Percentiles rank a stretch among this genome's conserved stretches.
Conservation (phyloP, 2,113 vertebrate genomes). For the Naja naja region DNA sequence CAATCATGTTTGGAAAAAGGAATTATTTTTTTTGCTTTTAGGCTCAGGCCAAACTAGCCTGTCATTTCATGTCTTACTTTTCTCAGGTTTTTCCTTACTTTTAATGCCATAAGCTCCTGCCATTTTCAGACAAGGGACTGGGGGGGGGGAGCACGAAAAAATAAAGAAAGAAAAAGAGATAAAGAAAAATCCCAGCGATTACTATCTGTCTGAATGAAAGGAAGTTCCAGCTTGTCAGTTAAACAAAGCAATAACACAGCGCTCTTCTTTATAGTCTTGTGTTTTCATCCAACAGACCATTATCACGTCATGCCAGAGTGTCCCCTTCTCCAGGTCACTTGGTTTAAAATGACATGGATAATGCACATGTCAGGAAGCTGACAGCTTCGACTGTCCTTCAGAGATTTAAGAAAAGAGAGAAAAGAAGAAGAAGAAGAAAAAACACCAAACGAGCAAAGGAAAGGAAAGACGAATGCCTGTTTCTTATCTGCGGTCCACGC, state of each 20-base stretch:
- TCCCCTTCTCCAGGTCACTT: slow-evolving; percentile 86
- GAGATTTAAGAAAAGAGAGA: slow-evolving; percentile 60
- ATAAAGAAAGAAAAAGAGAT: background rate
- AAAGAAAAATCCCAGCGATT: slow-evolving; percentile 65
- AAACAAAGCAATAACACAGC: slow-evolving; percentile 76
- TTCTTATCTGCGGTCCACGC: slow-evolving; percentile 87
- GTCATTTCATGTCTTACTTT: background rate
- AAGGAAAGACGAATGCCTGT: slow-evolving; percentile 70
- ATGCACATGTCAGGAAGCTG: slow-evolving; percentile 83
- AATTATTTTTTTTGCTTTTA: background rate
- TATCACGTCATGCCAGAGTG: slow-evolving; percentile 82
- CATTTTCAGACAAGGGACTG: background rate
- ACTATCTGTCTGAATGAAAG: slow-evolving; percentile 60
- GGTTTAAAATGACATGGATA: slow-evolving; percentile 88
- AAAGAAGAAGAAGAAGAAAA: background rate
- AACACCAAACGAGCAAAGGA: background rate
- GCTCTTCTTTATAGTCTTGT: slow-evolving; percentile 71
- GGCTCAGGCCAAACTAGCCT: background rate
- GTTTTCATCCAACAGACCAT: slow-evolving; percentile 86
- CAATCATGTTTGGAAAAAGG: background rate
- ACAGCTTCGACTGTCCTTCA: slow-evolving; percentile 82
- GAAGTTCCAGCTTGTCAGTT: slow-evolving; percentile 74
- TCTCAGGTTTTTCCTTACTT: background rate
- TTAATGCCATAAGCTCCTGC: background rate
- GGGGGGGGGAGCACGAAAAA: too few relatives aligned